Percentiles rank a stretch among this genome's conserved stretches.
These are phyloP conservation scores for Montipora cactus DNA, from an alignment of 64 coral and sea anemone species.

Conservation along the genomic window DNA sequence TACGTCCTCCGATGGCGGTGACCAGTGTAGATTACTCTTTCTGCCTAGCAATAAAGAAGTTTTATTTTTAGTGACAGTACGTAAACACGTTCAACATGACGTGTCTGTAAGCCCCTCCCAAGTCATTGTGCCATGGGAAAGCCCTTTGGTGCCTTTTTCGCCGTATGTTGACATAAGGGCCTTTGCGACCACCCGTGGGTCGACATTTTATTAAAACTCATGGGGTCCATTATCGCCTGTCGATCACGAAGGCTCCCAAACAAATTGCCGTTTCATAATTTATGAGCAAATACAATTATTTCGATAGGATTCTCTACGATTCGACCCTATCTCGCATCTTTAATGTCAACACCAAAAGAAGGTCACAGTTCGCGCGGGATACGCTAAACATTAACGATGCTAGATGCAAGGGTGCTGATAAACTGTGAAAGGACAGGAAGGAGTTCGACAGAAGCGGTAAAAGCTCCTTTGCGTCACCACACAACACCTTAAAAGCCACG, in stretches of 20 bases:
- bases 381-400: constrained; percentile 82
- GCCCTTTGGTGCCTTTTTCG: constrained; percentile 65
- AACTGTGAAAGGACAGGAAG: constrained; percentile 82
- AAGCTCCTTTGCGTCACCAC: constrained; percentile 41
- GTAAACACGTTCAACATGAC: constrained; percentile 99
- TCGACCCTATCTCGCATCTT: constrained; percentile 92
- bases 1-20: constrained; percentile 76
- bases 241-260: constrained; percentile 97
- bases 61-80: constrained; percentile 99
- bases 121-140: constrained; percentile 88
- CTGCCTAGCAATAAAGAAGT: constrained; percentile 97
- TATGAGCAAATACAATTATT: constrained; percentile 99
- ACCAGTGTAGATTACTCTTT: constrained; percentile 85
- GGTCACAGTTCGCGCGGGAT: constrained; percentile 71
- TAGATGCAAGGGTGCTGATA: constrained; percentile 90
- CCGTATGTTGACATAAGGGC: constrained; percentile 93
- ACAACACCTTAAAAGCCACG: constrained; percentile 74
- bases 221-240: constrained; percentile 99
- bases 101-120: constrained; percentile 87
- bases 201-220: constrained; percentile 99
- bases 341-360: constrained; percentile 87
- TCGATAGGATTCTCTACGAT: constrained; percentile 92
- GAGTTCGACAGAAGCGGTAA: constrained; percentile 70
- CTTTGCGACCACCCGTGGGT: constrained; percentile 97
- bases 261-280: constrained; percentile 99